Evolutionary conservation across 2,888 invertebrate genomes (phyloP), one percentile per base, ranked within the genome.

Genomic region (Epiperipatus broadwayi): DNA sequence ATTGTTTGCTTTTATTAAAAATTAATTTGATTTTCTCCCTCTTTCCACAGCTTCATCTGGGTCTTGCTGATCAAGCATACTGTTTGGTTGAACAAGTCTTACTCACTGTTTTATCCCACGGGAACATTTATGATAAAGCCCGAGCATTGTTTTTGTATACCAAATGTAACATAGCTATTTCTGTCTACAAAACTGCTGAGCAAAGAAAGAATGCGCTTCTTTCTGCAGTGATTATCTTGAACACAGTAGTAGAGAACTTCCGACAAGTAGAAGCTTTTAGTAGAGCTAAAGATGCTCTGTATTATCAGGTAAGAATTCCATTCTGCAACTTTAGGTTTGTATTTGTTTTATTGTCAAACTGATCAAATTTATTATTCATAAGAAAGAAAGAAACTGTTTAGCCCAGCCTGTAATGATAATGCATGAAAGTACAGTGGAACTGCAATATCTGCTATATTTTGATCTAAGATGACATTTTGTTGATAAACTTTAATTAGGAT

Each of bases 111-210:
- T 68, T 83, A 55, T 72, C 79, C 1, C 78, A 84, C 52, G 84
- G 84, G 2, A 76, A 78, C 12, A 65, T 72, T 16, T 79, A 74
- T 49, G 84, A 87, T 55, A 71, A 75, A 51, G 83, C 76, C 2
- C 71, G 78, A 60, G 75, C 72, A 0, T 63, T 75, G 51, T 66
- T 81, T 41, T 61, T 81, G 10, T 77, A 78, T 50, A 74, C 76
- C 0, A 78, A 78, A 52, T 83, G 81, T 55, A 62, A 75, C 19
- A 66, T 80, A 29, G 78, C 78, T n/a, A 42, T 48, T 37, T 44
- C 46, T n/a, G n/a, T n/a, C n/a, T 12, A 27, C 37, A 39, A 21
- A 43, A 41, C 36, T 10, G 16, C 29, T 4, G 67, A 66, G 44
- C 51, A 52, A 41, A 65, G 71, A 31, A 53, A 56, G 8, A 58